These are phyloP conservation scores for Platyura marginata DNA, from an alignment of 1,140 invertebrate species.

Conservation along the genomic window DNA sequence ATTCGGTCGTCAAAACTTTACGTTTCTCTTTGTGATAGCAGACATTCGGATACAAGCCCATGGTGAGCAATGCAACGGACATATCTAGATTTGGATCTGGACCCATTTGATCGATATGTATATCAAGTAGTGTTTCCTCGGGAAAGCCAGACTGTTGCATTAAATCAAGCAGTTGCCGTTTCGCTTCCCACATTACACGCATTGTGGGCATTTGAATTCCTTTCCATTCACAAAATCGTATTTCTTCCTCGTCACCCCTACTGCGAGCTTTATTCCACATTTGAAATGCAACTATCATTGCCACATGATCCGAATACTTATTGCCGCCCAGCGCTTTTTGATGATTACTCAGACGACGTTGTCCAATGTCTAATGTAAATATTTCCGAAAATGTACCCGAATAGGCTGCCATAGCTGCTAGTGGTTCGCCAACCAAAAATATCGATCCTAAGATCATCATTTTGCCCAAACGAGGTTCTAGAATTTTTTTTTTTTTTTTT, in stretches of 20 bases:
- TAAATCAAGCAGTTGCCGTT: conserved; percentile 73
- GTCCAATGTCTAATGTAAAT: conserved; percentile 49
- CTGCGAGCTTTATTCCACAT: conserved; percentile 63
- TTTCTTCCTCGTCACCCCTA: conserved; percentile 62
- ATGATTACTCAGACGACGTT: conserved; percentile 46
- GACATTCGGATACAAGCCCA: conserved; percentile 93
- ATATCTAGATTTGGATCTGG: conserved; percentile 68
- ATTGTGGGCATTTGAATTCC: conserved; percentile 75
- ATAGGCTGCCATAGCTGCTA: conserved; percentile 87
- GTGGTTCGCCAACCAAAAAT: conserved; percentile 70
- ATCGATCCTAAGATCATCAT: conserved; percentile 85
- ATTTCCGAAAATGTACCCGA: conserved; percentile 84
- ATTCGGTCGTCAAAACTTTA: conserved; percentile 90
- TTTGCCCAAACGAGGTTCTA: conserved; percentile 79
- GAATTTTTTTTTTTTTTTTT: too few species aligned
- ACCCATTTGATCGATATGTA: conserved; percentile 53
- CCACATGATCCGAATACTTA: conserved; percentile 84
- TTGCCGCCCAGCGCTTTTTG: conserved; percentile 71
- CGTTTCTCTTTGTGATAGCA: conserved; percentile 90
- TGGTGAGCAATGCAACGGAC: conserved; percentile 66
- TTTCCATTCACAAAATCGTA: conserved; percentile 77
- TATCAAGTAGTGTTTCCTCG: conserved; percentile 59
- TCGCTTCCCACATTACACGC: conserved; percentile 79
- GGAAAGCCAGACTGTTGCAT: conserved; percentile 70
- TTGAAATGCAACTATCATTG: conserved; percentile 78